phyloP scores from a whole-genome alignment of 2,888 invertebrate genomes.

The Sinotaia quadrata region DNA sequence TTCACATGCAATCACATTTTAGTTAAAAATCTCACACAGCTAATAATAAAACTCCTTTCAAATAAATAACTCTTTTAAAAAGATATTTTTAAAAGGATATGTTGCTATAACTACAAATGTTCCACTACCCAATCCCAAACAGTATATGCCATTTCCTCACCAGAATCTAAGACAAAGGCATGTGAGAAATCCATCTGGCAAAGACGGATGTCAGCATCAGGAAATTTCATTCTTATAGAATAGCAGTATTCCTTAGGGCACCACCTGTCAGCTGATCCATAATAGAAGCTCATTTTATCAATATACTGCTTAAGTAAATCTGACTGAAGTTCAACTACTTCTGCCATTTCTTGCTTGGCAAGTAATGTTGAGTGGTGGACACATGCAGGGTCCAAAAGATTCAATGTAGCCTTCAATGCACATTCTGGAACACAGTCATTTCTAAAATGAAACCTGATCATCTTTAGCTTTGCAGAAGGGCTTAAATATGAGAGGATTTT shows the following conservation, averaged over 20 bases:
- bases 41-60: too few relatives aligned
- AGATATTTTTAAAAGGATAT: too few relatives aligned
- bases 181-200: slow-evolving; percentile 80
- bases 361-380: slow-evolving; percentile 58
- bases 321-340: slow-evolving; percentile 80
- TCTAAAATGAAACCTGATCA: slow-evolving; percentile 65
- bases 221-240: slow-evolving; percentile 78
- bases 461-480: slow-evolving; percentile 46
- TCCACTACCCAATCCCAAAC: slow-evolving; percentile 53
- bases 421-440: slow-evolving; percentile 57
- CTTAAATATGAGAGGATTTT: slow-evolving; percentile 58
- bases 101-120: slow-evolving; percentile 31
- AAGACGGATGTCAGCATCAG: slow-evolving; percentile 77
- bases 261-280: slow-evolving; percentile 87
- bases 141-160: slow-evolving; percentile 68
- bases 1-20: too few relatives aligned
- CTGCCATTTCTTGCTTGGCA: slow-evolving; percentile 80
- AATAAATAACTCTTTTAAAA: too few relatives aligned
- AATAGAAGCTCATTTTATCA: slow-evolving; percentile 84
- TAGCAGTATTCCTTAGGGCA: slow-evolving; percentile 82
- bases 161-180: slow-evolving; percentile 82
- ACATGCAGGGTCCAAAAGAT: slow-evolving; percentile 65
- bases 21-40: too few relatives aligned
- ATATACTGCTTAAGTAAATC: slow-evolving; percentile 77
- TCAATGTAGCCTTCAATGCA: slow-evolving; percentile 61